Evolutionary conservation across 2,888 invertebrate genomes (phyloP), one percentile per base, ranked within the genome.

Genomic region (Fragum fragum): DNA sequence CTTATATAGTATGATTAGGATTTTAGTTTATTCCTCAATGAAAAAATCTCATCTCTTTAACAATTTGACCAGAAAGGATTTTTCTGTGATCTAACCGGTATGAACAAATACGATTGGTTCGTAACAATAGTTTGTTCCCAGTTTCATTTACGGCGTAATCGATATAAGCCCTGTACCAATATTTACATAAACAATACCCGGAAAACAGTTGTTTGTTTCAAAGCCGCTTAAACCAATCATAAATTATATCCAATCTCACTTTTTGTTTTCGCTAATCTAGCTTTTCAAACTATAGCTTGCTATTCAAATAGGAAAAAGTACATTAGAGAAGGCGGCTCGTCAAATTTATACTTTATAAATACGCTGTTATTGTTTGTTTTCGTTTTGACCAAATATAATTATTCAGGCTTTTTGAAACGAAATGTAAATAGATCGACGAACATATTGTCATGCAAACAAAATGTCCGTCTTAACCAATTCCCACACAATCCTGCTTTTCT

Each of bases 151-250:
- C 16, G 42, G 16, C 28, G 26, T 14, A 23, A 66, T 39, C 42
- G 66, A 66, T 66, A 42, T 32, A 66, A 36, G 42, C 42, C 66
- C 23, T 42, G 26, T 39, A 3, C 42, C 66, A 66, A 66, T 42
- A 66, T 66, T 39, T 39, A 66, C 42, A 66, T 18, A 28, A 66
- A 66, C 39, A 42, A 66, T 42, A 21, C 9, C 66, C 66, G 66
- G 66, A 66, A 66, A 66, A 39, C 42, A 66, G 66, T 66, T 42
- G 66, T 42, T 21, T 66, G 66, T 66, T n/a, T 66, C 21, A 66
- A 42, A 36, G 66, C 42, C 66, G 66, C 66, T 66, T 66, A 7
- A 23, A 66, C 36, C 66, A 66, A 66, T 42, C 42, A 42, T n/a
- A 42, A 21, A 23, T 66, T 11, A 36, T 39, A 23, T 42, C 66